Conservation (phyloP, 2,113 vertebrate genomes). For the Hyperoodon ampullatus region DNA sequence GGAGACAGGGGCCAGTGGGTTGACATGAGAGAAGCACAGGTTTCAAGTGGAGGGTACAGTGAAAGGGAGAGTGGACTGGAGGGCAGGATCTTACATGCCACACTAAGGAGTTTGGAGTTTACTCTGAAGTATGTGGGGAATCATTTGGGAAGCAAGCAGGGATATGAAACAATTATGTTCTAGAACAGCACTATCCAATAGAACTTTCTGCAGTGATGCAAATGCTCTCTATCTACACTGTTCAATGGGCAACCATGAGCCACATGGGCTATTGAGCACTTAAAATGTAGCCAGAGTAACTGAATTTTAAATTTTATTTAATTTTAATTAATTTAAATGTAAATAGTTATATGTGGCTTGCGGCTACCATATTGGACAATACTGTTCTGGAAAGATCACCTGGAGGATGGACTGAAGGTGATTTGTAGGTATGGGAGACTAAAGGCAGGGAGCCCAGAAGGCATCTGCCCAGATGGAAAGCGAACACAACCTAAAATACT, state of each 20-base stretch:
- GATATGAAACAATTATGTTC: background rate
- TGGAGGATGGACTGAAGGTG: background rate
- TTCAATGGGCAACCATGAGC: background rate
- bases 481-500: background rate
- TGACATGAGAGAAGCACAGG: background rate
- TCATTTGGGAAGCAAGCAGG: background rate
- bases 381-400: background rate
- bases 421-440: background rate
- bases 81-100: background rate
- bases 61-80: background rate
- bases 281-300: background rate
- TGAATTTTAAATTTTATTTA: background rate
- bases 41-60: too few relatives aligned
- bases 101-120: background rate
- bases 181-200: background rate
- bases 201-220: background rate
- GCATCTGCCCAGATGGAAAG: background rate
- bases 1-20: too few relatives aligned
- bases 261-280: background rate
- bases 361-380: background rate
- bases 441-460: background rate
- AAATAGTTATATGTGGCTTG: background rate
- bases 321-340: background rate
- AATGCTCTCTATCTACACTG: background rate
- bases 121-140: background rate